Base-by-base conservation (phyloP, 1,140 invertebrate species). In the Vollenhovia emeryi region DNA sequence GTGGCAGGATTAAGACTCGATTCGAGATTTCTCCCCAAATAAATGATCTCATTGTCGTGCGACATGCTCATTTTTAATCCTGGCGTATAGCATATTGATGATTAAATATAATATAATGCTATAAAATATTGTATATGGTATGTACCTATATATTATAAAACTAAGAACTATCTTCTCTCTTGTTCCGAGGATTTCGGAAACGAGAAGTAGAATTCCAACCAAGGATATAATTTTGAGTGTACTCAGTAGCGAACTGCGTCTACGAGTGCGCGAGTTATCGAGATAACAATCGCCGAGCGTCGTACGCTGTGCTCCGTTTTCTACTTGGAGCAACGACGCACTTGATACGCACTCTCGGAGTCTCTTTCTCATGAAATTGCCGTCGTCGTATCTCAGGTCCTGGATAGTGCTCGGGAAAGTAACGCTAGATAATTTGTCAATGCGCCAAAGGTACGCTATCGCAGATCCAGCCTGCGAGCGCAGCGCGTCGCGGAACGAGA, bases 341-440 rank as follows among this genome's bases (percentile, higher is more conserved):
- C 18, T 21, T 43, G 43, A 76, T 45, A 45, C 74, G 27, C 40
- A 21, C 18, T 13, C 11, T n/a, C n/a, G n/a, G 27, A 21, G n/a
- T 62, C 9, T 76, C 11, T 76, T 48, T 11, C 24, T 43, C 15
- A 2, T 48, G 11, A 62, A 62, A 76, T 76, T 64, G 21, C 74
- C 7, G 15, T 62, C 48, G 60, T 50, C 40, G 57, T 69, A 50
- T 30, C 21, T 69, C 52, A 48, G 43, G 27, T 24, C 24, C 13
- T 36, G 74, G 89, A 90, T 90, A 90, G 78, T 43, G 79, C 76
- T 75, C 88, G 75, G 73, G 76, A 91, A 90, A 74, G 85, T 73
- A 76, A 80, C 89, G 74, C 69, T 45, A 69, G 80, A 91, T 71
- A 90, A 90, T 91, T 91, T 90, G 85, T 90, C 89, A 90, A 64